Conservation (phyloP, 1,140 invertebrate genomes). For the Heliconius himera region DNA sequence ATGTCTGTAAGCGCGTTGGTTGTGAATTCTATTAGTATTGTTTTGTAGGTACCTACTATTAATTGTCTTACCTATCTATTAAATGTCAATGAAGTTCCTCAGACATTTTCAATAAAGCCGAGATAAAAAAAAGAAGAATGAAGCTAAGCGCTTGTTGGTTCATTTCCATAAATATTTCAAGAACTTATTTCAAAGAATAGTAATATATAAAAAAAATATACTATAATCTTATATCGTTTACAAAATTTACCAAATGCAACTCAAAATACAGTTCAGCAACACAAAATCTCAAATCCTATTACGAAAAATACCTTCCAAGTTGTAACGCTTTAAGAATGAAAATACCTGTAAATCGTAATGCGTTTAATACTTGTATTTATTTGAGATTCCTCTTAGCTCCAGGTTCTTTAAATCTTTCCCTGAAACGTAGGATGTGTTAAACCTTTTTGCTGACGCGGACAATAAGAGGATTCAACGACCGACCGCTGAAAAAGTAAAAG, state of each 20-base stretch:
- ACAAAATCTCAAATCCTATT: conserved; percentile 4
- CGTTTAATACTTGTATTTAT: not conserved
- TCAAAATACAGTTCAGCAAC: not conserved
- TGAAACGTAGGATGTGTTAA: conserved; percentile 11
- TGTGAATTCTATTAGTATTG: no score
- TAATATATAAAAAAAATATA: no score
- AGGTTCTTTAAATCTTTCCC: not conserved
- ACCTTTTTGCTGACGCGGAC: conserved; percentile 18
- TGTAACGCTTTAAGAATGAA: not conserved
- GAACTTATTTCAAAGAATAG: no score
- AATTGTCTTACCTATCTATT: no score
- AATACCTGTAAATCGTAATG: not conserved
- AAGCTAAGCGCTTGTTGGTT: no score
- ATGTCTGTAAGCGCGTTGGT: no score
- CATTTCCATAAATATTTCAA: no score
- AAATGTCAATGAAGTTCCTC: no score
- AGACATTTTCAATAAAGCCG: no score
- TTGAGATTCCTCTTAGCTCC: not conserved
- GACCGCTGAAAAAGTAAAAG: conserved; percentile 13
- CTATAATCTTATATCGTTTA: not conserved
- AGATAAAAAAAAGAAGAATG: no score
- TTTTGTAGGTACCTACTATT: no score
- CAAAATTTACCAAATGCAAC: not conserved
- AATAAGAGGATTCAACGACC: conserved; percentile 19
- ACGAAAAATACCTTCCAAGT: conserved; percentile 1